Base-by-base conservation (phyloP, 37 sponge, comb jelly and placozoan species). In the Aphrocallistes beatrix region DNA sequence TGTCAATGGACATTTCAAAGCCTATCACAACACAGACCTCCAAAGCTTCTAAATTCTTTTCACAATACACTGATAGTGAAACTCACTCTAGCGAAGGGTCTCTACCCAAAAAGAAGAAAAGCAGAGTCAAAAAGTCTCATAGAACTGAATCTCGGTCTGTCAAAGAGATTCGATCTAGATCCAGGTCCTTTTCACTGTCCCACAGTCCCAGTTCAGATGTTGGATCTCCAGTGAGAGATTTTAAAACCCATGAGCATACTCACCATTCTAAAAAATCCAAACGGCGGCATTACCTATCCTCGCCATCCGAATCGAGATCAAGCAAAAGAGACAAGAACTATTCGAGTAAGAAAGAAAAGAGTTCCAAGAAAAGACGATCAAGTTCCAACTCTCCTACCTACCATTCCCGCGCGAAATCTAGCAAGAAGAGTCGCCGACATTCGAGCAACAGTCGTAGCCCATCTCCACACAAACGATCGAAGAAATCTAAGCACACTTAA, bases 401-500 rank as follows among this genome's bases (percentile, higher is more conserved):
- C 21, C 75, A 60, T 13, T 3, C 34, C 25, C 10, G 75, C 8
- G 75, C 3, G 34, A 60, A 60, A 60, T 13, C 75, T 13, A 60
- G 75, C 34, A 60, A 60, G 75, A 60, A 60, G n/a, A 28, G 21
- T 60, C 75, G 75, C 3, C 8, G 34, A 6, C 75, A 60, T 25
- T 60, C 75, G 32, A 60, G 75, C 21, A 30, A 13, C 75, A 60
- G 75, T 60, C 75, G 34, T 25, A 60, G 32, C 21, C 75, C 75
- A 19, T 60, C 75, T 19, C 75, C 75, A 60, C 75, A 60, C n/a
- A 60, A 60, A 60, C 75, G 75, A 30, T 60, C 75, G n/a, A 60
- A 60, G 75, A 60, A 60, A 60, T 60, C 75, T 19, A 60, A 60
- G n/a, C 75, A 60, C 75, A 28, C 8, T 60, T 19, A 60, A 60